A percentile compares a stretch with the other conserved stretches of the same genome.
Conservation (phyloP, 2,113 vertebrate species). For the Daubentonia madagascariensis region DNA sequence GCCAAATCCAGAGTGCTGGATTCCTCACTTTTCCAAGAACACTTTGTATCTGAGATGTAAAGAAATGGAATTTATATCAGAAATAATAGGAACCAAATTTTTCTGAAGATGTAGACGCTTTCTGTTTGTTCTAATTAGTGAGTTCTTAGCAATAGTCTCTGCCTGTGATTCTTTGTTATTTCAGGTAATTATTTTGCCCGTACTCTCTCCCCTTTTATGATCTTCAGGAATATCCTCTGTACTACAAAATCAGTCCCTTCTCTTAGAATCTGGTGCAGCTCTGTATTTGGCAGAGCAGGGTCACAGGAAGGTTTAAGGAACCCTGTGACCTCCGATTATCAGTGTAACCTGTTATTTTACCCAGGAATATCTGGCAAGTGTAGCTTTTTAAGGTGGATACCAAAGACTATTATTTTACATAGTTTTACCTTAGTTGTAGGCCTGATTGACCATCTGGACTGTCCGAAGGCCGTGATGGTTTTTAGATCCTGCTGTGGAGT, state of each 20-base stretch:
- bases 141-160: neutral
- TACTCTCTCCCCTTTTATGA: neutral
- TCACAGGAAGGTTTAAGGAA: accelerated
- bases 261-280: accelerated
- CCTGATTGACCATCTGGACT: neutral
- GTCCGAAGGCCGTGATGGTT: too few relatives aligned
- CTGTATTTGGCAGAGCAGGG: neutral
- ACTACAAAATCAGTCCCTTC: neutral
- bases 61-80: neutral
- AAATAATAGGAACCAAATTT: neutral
- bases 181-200: neutral
- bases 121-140: neutral
- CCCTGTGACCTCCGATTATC: neutral
- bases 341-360: neutral
- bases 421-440: neutral
- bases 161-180: neutral
- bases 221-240: neutral
- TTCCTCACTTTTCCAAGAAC: neutral
- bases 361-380: neutral
- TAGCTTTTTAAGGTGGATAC: neutral
- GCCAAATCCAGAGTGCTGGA: neutral
- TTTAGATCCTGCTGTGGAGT: neutral
- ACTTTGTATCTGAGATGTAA: neutral
- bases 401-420: neutral
- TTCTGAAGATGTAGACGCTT: neutral